A percentile compares a stretch with the other conserved stretches of the same genome.
phyloP scores from a whole-genome alignment of 2,113 vertebrate genomes.

The Isichthys henryi region DNA sequence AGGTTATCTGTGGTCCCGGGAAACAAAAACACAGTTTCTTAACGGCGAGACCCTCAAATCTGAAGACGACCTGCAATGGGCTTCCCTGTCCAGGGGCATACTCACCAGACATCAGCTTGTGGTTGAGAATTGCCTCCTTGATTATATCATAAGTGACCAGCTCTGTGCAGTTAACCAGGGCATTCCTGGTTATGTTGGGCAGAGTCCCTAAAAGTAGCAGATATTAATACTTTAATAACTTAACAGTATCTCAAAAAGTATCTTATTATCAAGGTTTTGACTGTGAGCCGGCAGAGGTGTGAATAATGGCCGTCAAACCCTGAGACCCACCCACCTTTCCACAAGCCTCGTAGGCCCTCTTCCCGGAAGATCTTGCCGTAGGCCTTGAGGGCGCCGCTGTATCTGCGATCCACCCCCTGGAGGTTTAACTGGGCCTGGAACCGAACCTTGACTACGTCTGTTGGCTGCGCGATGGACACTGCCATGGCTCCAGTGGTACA shows the following conservation, averaged over 20 bases:
- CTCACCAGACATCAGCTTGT: constrained; percentile 70
- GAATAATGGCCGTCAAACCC: neutral
- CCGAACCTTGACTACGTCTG: constrained; percentile 76
- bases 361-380: constrained; percentile 71
- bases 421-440: constrained; percentile 74
- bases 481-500: constrained; percentile 74
- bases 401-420: constrained; percentile 61
- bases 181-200: constrained; percentile 78
- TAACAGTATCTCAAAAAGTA: no score
- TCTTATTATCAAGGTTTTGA: no score
- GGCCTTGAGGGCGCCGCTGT: constrained; percentile 74
- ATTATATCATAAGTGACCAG: constrained; percentile 79
- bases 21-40: constrained; percentile 2
- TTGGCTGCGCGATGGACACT: constrained; percentile 72
- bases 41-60: neutral
- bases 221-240: neutral
- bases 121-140: constrained; percentile 70
- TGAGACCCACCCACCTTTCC: constrained; percentile 66
- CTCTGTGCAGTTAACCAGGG: constrained; percentile 79
- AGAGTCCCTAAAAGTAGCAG: constrained; percentile 57
- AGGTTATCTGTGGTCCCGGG: constrained; percentile 62
- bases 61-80: neutral
- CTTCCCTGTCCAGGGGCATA: neutral
- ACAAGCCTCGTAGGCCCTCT: constrained; percentile 71
- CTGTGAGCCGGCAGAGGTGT: neutral